Conservation (phyloP, 2,888 invertebrate genomes). For the Drosophila birchii region DNA sequence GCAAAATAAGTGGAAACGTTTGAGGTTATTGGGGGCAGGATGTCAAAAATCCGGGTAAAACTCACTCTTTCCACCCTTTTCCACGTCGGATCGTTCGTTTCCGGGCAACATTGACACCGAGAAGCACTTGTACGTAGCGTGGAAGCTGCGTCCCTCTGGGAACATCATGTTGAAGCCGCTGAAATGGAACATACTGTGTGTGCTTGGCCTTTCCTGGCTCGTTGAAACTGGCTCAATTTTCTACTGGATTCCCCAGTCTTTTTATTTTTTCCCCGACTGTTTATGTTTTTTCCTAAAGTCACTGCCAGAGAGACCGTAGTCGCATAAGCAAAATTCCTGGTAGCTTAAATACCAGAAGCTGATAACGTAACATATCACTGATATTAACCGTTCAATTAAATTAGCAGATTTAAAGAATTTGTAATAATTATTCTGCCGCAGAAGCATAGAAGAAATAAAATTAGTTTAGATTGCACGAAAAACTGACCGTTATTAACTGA, state of each 20-base stretch:
- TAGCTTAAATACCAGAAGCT: neutral
- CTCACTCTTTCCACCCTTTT: slow-evolving; percentile 98
- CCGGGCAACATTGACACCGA: slow-evolving; percentile 98
- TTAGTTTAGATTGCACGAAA: too few species aligned
- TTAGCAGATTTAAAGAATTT: too few species aligned
- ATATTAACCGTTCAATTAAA: too few species aligned
- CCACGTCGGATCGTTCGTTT: slow-evolving; percentile 96
- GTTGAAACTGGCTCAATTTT: slow-evolving; percentile 11
- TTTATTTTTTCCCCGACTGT: neutral
- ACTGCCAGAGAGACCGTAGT: slow-evolving; percentile 2
- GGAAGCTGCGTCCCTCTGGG: slow-evolving; percentile 93
- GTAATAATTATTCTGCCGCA: too few species aligned
- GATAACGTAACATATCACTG: too few species aligned
- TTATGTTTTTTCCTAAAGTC: slow-evolving; percentile 18
- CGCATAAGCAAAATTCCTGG: neutral
- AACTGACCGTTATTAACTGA: too few species aligned
- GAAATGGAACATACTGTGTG: slow-evolving; percentile 87
- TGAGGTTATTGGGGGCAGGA: neutral
- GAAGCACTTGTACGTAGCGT: slow-evolving; percentile 94
- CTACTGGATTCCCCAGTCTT: slow-evolving; percentile 1
- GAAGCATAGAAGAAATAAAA: too few species aligned
- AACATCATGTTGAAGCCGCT: slow-evolving; percentile 93
- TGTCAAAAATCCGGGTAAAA: slow-evolving; percentile 12
- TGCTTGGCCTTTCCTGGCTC: neutral
- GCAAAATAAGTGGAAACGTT: slow-evolving; percentile 40